Base-by-base conservation (phyloP, 2,888 invertebrate species). In the Dendrolimus houi region DNA sequence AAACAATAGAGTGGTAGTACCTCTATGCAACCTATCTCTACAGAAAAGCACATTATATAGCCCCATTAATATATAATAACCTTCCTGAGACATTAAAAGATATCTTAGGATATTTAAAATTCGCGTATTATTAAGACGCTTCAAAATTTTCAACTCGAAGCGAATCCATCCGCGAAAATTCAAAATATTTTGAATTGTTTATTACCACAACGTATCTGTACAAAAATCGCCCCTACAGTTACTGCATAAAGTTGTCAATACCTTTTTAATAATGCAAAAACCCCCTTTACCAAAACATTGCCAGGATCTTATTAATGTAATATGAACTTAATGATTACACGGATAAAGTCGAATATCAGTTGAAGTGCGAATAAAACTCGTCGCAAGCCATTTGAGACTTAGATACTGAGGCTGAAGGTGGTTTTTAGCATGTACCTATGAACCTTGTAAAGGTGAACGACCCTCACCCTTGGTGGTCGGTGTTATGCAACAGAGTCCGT, bases 401-500 rank as follows among this genome's bases (percentile, higher is more conserved):
- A 10, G 9, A 10, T 47, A 9, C 47, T 12, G 9, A 10, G 2
- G 0, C 0, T 2, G 9, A 47, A 9, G 47, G 47, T 47, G 6
- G 9, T 9, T 47, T 47, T 47, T 47, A 12, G 9, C 47, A 47
- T 47, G 47, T 47, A 10, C 9, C 9, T 47, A 47, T 47, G 47
- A 29, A 9, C 12, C 2, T 47, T 12, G 12, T 12, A 67, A 68
- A 79, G 84, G 84, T 83, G 78, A 82, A 79, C 73, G 81, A 79
- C 81, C 83, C 79, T 67, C 72, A 55, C 58, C 60, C 60, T 59
- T 64, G 64, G 13, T 13, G 59, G 60, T 58, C 64, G 63, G 56
- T 72, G 76, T 77, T 78, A 71, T 74, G 78, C 76, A 80, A 77
- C 70, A 67, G 53, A 66, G 71, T 66, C 68, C 66, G 71, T 65